phyloP scores from a whole-genome alignment of 2,797 vertebrate genomes.

The Urocyon cinereoargenteus region DNA sequence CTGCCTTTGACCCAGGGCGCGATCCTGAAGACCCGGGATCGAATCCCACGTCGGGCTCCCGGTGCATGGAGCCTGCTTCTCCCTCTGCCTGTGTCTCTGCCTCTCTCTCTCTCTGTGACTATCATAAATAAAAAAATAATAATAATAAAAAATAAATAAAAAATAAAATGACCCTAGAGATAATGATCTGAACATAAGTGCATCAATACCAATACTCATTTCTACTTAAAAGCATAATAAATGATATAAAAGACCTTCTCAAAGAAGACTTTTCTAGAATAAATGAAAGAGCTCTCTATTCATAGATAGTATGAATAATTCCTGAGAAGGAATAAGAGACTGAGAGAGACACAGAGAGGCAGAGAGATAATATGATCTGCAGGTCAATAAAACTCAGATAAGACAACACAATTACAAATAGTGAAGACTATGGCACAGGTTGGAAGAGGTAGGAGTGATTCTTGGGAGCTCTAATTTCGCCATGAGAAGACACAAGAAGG shows the following conservation, averaged over 20 bases:
- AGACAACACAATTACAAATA: background rate
- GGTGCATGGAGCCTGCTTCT: no score
- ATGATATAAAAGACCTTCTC: background rate
- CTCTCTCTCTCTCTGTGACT: no score
- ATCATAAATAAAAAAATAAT: no score
- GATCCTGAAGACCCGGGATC: no score
- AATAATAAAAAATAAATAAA: no score
- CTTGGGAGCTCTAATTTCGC: background rate
- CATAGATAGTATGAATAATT: background rate
- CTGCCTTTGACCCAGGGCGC: no score
- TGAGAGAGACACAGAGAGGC: background rate
- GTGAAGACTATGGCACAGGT: background rate
- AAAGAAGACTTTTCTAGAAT: background rate
- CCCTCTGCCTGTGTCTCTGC: no score
- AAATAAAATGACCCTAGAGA: background rate
- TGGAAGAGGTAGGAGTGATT: background rate
- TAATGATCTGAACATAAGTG: background rate
- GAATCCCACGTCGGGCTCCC: no score
- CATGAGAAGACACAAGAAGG: background rate
- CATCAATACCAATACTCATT: background rate
- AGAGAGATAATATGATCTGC: background rate
- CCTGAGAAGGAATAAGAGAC: background rate
- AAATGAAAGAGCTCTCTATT: background rate
- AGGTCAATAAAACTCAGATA: background rate
- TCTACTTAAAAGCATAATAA: background rate